Percentiles rank a stretch among this genome's conserved stretches.
Evolutionary conservation across 2,888 invertebrate species (phyloP).

Genomic region (Lasius platythorax): DNA sequence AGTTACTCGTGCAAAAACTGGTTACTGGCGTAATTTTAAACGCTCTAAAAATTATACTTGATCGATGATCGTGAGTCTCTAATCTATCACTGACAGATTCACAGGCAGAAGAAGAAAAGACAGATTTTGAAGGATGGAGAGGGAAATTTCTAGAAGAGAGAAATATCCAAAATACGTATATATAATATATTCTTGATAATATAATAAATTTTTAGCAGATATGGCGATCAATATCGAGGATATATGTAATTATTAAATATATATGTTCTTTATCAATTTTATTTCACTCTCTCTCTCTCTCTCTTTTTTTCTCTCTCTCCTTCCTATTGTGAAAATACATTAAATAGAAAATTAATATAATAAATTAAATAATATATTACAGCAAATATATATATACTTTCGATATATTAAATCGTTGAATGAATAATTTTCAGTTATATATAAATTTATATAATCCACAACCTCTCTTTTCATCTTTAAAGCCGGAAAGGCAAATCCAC

Average conservation of each 20-base stretch:
- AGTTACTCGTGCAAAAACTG: constrained; percentile 4
- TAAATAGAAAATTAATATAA: not conserved
- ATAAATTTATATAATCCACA: not conserved
- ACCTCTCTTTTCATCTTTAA: not conserved
- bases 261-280: not conserved
- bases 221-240: not conserved
- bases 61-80: not conserved
- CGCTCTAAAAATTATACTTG: not conserved
- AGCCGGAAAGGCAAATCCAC: not conserved
- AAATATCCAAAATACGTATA: not conserved
- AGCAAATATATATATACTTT: not conserved
- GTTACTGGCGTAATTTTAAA: not conserved
- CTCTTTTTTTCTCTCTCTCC: not conserved
- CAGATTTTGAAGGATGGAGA: not conserved
- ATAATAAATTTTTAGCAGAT: not conserved
- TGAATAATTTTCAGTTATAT: not conserved
- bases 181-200: not conserved
- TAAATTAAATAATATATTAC: constrained; percentile 6
- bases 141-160: not conserved
- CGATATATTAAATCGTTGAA: not conserved
- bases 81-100: not conserved
- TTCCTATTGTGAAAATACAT: not conserved
- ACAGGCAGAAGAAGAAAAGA: not conserved
- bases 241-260: not conserved
- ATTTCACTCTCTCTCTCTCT: not conserved